Conservation (phyloP, 2,888 invertebrate genomes). For the Cyclophora albipunctata region DNA sequence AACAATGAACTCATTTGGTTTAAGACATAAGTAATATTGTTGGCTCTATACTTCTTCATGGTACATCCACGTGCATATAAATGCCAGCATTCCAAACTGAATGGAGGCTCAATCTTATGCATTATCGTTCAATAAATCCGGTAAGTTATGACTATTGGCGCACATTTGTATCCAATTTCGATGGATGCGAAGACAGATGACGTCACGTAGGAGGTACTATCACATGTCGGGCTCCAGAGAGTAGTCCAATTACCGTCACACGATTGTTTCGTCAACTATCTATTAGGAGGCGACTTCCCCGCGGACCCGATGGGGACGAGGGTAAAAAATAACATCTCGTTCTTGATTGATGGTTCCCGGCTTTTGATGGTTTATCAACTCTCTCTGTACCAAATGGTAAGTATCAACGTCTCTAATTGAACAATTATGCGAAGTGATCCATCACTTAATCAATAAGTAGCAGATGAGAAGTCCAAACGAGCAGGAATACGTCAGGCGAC, state of each 20-base stretch:
- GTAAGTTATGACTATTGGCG: too few species aligned
- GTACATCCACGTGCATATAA: not conserved
- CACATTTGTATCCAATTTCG: not conserved
- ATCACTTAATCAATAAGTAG: not conserved
- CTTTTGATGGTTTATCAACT: not conserved
- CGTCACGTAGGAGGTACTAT: not conserved
- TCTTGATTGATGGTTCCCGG: not conserved
- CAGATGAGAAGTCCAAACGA: not conserved
- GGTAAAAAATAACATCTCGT: constrained; percentile 42
- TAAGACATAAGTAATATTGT: too few species aligned
- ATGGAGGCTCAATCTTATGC: not conserved
- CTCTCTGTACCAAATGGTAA: not conserved
- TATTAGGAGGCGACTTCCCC: constrained; percentile 40
- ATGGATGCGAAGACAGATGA: too few species aligned
- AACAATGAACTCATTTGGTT: too few species aligned
- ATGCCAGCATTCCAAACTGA: too few species aligned
- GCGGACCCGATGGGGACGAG: constrained; percentile 45
- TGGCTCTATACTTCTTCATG: not conserved
- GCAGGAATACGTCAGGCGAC: too few species aligned
- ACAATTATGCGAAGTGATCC: not conserved
- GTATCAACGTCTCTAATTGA: not conserved
- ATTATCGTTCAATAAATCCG: too few species aligned
- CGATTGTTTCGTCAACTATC: constrained; percentile 60
- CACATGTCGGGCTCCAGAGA: constrained; percentile 39
- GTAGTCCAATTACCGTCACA: constrained; percentile 61